Evolutionary conservation across 2,113 vertebrate species (phyloP).

Genomic region (Labeo rohita): DNA sequence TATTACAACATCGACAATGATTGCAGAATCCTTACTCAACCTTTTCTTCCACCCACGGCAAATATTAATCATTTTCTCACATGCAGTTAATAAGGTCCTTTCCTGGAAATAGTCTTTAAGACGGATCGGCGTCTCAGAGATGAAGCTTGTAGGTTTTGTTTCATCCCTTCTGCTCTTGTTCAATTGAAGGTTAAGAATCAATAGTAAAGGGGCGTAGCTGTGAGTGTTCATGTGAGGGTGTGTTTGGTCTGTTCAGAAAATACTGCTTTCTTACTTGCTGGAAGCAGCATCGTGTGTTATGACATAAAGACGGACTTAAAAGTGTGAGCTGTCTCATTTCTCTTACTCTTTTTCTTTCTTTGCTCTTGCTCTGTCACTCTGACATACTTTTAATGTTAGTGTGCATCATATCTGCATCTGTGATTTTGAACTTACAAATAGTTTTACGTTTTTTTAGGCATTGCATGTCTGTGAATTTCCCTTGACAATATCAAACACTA

Average conservation of each 20-base stretch:
- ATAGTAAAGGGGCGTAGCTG: constrained; percentile 64
- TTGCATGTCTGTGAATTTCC: neutral
- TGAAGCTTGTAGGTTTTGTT: neutral
- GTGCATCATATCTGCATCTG: neutral
- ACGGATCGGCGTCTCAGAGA: neutral
- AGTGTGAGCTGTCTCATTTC: constrained; percentile 59
- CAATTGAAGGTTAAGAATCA: constrained; percentile 36
- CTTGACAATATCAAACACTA: neutral
- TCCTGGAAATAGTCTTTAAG: constrained; percentile 67
- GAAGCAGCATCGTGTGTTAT: constrained; percentile 56
- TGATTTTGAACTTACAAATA: neutral
- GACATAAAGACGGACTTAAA: constrained; percentile 53
- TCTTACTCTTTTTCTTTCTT: constrained; percentile 15
- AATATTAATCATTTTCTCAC: constrained; percentile 74
- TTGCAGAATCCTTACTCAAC: constrained; percentile 58
- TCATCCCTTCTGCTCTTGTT: constrained; percentile 35
- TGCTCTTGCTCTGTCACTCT: neutral
- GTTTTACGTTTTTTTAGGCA: neutral
- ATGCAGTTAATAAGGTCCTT: constrained; percentile 55
- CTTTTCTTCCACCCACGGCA: constrained; percentile 56
- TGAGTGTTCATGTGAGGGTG: constrained; percentile 65
- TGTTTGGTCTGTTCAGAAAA: constrained; percentile 65
- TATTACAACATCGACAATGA: constrained; percentile 64
- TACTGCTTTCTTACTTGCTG: constrained; percentile 61
- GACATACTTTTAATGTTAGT: neutral